Base-by-base conservation (phyloP, 1,140 invertebrate genomes). In the Brachionus calyciflorus region DNA sequence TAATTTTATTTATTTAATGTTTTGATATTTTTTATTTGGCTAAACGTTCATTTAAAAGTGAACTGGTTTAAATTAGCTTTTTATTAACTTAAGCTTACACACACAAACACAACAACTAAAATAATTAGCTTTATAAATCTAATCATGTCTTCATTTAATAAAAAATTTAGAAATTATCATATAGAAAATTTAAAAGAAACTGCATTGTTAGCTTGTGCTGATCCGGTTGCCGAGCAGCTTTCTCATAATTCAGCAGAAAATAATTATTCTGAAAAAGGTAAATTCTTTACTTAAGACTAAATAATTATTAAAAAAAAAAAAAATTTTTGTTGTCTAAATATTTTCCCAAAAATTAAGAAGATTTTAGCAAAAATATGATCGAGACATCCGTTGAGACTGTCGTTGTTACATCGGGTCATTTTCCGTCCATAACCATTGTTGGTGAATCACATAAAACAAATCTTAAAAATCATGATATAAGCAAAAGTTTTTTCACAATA, bases 81-180 rank as follows among this genome's bases (percentile, higher is more conserved):
- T 19, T 7, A 9, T 65, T 44, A 26, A 41, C 24, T 65, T 44
- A 44, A 21, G 19, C 30, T 65, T 24, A 19, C 19, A 6, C 12
- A 44, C 41, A 60, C 4, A 37, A 21, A 37, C 19, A 17, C 19
- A 9, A 37, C 12, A 60, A 33, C 24, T 24, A 5, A 41, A 65
- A 65, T 44, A 65, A 65, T 44, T 10, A 21, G 21, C 24, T n/a
- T 65, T 9, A 19, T 5, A 37, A 37, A 37, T 37, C 33, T 37
- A 37, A 37, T 37, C 33, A 37, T 37, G 33, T 37, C 3, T 37
- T 37, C 9, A 5, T 5, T 5, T 5, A 5, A 3, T 37, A 37
- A 37, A 5, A 37, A 60, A 60, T 65, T 65, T 65, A 65, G 60
- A 65, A 65, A 65, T 65, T 65, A 65, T 65, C 60, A 65, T 2